Evolutionary conservation across 2,797 vertebrate species (phyloP), one percentile per base, ranked within the genome.

Genomic region (Channallabes apus): DNA sequence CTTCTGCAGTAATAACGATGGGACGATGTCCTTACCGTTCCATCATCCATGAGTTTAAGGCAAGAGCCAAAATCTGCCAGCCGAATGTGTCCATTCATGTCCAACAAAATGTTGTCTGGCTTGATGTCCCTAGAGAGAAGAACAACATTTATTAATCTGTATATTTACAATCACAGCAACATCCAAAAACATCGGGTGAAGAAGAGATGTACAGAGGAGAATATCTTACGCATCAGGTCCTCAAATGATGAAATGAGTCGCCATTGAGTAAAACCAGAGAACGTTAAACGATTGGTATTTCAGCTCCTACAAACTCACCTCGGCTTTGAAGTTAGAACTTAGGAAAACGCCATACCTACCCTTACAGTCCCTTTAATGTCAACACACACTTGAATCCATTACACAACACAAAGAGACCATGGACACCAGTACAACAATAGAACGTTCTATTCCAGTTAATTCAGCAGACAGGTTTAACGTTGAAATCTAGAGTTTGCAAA

Each of bases 51-150:
- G 88, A 99, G 96, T 91, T 97, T 99, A 89, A 99, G 96, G 93
- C 98, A 99, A 92, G 98, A 99, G 91, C 98, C 98, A 86, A 99
- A 99, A 94, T 99, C 98, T 86, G 98, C 98, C 92, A 99, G 95
- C 83, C 98, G 96, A 95, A 99, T 99, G 93, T 99, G 98, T 90
- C 98, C 98, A 71, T 99, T 99, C 96, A 98, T 96, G 94, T 99
- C 98, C 96, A 99, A 94, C 89, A 99, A 93, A 90, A 99, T 97
- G 93, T 99, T 99, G 93, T 99, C 98, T 35, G 98, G 98, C 89
- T 99, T 99, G 87, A 99, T 99, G 93, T 99, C 98, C 91, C 98
- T 99, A 72, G 9, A 64, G 8, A 79, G 29, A 82, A 85, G 35
- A 85, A 80, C 3, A 88, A 7, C 3, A 20, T n/a, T 65, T 14